A percentile compares a stretch with the other conserved stretches of the same genome.
phyloP scores from a whole-genome alignment of 2,797 vertebrate genomes.

The Enteromius radiatus region DNA sequence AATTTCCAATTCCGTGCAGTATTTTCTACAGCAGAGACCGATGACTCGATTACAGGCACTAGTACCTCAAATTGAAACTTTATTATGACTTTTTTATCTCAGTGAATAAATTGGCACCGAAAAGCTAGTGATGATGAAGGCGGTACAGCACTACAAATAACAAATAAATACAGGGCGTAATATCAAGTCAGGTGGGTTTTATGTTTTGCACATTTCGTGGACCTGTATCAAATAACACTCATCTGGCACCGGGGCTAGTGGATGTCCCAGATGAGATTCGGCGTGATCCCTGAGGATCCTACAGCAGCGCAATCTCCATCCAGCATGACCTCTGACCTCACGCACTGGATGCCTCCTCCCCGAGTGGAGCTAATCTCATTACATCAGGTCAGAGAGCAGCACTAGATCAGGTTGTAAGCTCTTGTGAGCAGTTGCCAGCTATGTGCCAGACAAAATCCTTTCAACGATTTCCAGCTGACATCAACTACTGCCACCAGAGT shows the following conservation, averaged over 20 bases:
- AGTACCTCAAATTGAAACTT: background rate
- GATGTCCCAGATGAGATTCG: background rate
- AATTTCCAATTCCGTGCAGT: too few relatives aligned
- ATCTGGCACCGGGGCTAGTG: background rate
- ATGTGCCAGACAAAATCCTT: constrained; percentile 17
- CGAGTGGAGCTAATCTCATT: background rate
- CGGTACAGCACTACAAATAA: background rate
- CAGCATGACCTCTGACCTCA: constrained; percentile 3
- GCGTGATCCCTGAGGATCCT: background rate
- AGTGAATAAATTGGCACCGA: background rate
- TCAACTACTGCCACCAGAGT: background rate
- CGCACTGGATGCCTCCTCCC: background rate
- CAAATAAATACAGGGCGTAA: background rate
- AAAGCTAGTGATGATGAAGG: background rate
- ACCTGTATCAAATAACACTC: background rate
- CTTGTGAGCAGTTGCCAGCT: constrained; percentile 13
- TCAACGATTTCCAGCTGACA: constrained; percentile 17
- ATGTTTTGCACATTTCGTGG: background rate
- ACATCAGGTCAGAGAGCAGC: constrained; percentile 8
- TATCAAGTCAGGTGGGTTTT: background rate
- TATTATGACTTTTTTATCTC: background rate
- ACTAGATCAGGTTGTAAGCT: constrained; percentile 21
- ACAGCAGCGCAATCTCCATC: background rate
- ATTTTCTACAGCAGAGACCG: too few relatives aligned
- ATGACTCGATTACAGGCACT: too few relatives aligned